Percentiles rank a stretch among this genome's conserved stretches.
phyloP scores from a whole-genome alignment of 2,797 vertebrate species.

The Argentina silus region DNA sequence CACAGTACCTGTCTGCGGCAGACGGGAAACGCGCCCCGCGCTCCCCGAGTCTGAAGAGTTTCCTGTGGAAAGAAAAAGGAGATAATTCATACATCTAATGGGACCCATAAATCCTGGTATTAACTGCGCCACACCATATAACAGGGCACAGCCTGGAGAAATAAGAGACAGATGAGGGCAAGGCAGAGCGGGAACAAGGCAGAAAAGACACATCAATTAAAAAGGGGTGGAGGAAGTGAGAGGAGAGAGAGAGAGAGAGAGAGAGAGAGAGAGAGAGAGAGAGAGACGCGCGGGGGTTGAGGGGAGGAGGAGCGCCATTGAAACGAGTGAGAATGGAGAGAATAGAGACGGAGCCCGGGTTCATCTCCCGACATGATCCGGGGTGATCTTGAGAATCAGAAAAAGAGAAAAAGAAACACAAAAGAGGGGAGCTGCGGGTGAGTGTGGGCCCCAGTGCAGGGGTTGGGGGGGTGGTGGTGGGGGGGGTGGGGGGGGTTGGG shows the following conservation, averaged over 20 bases:
- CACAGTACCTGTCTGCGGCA: conserved; percentile 83
- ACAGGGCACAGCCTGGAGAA: conserved; percentile 84
- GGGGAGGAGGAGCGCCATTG: conserved; percentile 38
- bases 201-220: conserved; percentile 83
- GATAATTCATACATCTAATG: conserved; percentile 92
- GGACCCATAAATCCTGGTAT: conserved; percentile 91
- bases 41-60: conserved; percentile 80
- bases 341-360: conserved; percentile 51
- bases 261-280: conserved; percentile 30
- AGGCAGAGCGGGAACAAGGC: neutral
- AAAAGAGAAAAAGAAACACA: conserved; percentile 83
- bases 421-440: conserved; percentile 83
- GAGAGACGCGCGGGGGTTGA: conserved; percentile 37
- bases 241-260: neutral
- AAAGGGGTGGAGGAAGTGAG: conserved; percentile 43
- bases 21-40: conserved; percentile 72
- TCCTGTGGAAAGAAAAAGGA: conserved; percentile 84
- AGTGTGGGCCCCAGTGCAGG: conserved; percentile 65
- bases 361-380: conserved; percentile 84
- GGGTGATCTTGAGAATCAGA: conserved; percentile 79
- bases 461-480: conserved; percentile 33
- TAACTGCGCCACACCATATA: conserved; percentile 84
- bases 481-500: conserved; percentile 74
- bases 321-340: conserved; percentile 61
- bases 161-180: conserved; percentile 88